A percentile compares a stretch with the other conserved stretches of the same genome.
Conservation (phyloP, 2,113 vertebrate species). For the Chaenogobius annularis region DNA sequence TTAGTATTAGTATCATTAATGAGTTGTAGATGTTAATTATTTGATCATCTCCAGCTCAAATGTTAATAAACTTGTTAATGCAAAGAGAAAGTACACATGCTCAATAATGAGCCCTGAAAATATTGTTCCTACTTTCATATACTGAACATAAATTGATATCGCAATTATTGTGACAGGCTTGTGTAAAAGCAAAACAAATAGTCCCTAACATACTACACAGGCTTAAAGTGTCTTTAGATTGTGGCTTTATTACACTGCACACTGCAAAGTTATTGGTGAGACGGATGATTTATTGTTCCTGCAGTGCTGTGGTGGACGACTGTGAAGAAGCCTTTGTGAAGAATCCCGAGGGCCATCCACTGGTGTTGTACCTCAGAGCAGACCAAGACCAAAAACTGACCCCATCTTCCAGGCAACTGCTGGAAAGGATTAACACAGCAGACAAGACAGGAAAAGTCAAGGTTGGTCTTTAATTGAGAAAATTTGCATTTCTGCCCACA, state of each 20-base stretch:
- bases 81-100: no score
- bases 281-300: slow-evolving; percentile 27
- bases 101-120: no score
- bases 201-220: no score
- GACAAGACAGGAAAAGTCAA: slow-evolving; percentile 86
- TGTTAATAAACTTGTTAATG: neutral
- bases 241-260: no score
- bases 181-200: no score
- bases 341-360: slow-evolving; percentile 87
- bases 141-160: no score
- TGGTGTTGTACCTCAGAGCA: slow-evolving; percentile 85
- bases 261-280: neutral
- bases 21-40: no score
- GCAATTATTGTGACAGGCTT: no score
- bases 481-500: no score
- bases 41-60: neutral
- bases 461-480: slow-evolving; percentile 79
- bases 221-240: no score
- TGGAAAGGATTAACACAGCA: slow-evolving; percentile 82
- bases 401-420: slow-evolving; percentile 80
- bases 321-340: slow-evolving; percentile 92
- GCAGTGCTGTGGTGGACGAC: slow-evolving; percentile 86
- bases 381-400: slow-evolving; percentile 74
- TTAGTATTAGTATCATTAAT: no score
- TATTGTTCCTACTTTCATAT: no score